Base-by-base conservation (phyloP, 2,113 vertebrate species). In the Zosterops pallidus region DNA sequence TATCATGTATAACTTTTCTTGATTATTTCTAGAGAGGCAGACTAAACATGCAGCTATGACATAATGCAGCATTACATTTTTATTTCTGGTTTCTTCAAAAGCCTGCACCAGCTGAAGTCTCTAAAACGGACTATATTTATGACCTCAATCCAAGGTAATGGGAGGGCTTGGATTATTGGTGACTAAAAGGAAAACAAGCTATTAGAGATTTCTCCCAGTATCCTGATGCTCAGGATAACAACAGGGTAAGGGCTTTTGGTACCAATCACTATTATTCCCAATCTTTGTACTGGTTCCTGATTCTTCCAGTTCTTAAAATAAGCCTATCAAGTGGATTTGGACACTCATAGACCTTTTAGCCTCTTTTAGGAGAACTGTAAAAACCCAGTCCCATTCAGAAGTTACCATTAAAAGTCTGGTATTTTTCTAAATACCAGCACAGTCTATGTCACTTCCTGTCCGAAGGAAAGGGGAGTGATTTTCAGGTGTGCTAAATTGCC, bases 41-140 rank as follows among this genome's bases (percentile, higher is more conserved):
- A 98, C 98, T 98, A 98, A 98, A 98, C 97, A 98, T 76, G 96
- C 69, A 41, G 85, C 49, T 92, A 96, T 98, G 98, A 98, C 94
- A 98, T 93, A 98, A 96, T 90, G 89, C 96, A 97, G 97, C 96
- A 97, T 98, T 95, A 84, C 96, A 92, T 97, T 97, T 97, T 96
- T 90, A 97, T 96, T 97, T 95, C 97, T 97, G 90, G 92, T 97
- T 97, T 97, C 84, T 95, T 95, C 96, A 96, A 92, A 95, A 94
- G 87, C 31, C 90, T 95, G 83, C 56, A 86, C 46, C 75, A 86
- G 80, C 91, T 96, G 78, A 98, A 96, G 65, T 78, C 77, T 95
- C 63, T 84, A 37, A 94, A 96, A 96, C 92, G 55, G 50, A 85
- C 79, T 96, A 25, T 83, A 86, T 96, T 94, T 89, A 83, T 96